These are phyloP conservation scores for Colius striatus DNA, from an alignment of 2,113 vertebrate genomes.

Conservation along the genomic window DNA sequence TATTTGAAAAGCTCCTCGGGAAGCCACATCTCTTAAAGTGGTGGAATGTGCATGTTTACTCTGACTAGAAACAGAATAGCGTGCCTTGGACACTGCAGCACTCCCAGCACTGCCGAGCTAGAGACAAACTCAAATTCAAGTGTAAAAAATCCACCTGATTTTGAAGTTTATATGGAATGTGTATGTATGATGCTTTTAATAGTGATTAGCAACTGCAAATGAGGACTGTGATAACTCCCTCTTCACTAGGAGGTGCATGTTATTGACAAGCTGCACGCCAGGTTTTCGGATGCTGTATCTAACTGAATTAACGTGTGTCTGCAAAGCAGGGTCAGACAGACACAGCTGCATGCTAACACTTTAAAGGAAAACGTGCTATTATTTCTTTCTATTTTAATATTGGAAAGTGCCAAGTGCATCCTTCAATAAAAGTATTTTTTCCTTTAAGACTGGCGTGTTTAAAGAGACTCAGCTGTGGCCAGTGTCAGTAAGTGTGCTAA, in stretches of 20 bases:
- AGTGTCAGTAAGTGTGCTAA: conserved; percentile 65
- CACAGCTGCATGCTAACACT: conserved; percentile 31
- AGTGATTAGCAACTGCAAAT: conserved; percentile 19
- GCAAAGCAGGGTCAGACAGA: background rate
- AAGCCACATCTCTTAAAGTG: background rate
- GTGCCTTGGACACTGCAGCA: background rate
- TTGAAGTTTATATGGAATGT: background rate
- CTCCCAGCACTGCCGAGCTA: background rate
- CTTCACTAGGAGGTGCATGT: background rate
- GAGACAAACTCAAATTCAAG: background rate
- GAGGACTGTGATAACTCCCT: background rate
- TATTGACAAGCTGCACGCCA: background rate
- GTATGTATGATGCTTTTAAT: background rate
- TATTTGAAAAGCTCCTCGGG: background rate
- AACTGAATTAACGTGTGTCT: conserved; percentile 38
- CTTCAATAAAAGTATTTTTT: conserved; percentile 46
- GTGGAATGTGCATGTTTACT: background rate
- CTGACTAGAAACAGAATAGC: background rate
- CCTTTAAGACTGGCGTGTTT: conserved; percentile 39
- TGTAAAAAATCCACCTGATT: background rate
- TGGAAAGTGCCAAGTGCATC: conserved; percentile 28
- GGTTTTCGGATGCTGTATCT: conserved; percentile 19
- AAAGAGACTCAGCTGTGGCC: conserved; percentile 57
- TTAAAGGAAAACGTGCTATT: conserved; percentile 46
- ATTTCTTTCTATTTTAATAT: conserved; percentile 62